These are phyloP conservation scores for Centrocercus urophasianus DNA, from an alignment of 2,113 vertebrate species.

Conservation along the genomic window DNA sequence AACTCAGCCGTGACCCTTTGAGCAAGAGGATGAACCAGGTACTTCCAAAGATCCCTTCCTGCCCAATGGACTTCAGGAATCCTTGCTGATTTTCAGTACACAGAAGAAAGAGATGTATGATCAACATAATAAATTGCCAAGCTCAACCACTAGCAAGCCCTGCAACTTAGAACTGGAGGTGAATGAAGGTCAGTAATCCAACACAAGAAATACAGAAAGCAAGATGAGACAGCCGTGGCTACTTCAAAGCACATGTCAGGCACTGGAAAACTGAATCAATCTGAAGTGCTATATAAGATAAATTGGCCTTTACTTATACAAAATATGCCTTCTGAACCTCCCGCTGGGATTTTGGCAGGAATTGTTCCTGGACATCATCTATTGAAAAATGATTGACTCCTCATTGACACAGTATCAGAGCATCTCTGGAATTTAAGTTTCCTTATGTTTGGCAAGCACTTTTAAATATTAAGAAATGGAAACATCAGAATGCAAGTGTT, in stretches of 20 bases:
- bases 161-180: neutral
- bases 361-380: neutral
- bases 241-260: neutral
- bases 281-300: neutral
- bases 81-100: neutral
- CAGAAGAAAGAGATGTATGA: neutral
- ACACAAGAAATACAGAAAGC: neutral
- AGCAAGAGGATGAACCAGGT: neutral
- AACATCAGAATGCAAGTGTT: constrained; percentile 4
- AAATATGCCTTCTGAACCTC: constrained; percentile 4
- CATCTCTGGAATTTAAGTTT: constrained; percentile 35
- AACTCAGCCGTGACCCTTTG: neutral
- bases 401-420: neutral
- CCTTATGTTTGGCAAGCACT: constrained; percentile 18
- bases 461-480: constrained; percentile 28
- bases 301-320: neutral
- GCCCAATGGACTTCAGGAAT: neutral
- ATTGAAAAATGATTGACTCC: constrained; percentile 18
- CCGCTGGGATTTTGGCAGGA: neutral
- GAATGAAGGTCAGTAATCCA: neutral
- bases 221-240: neutral
- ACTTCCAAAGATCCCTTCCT: neutral
- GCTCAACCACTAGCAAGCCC: neutral
- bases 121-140: neutral
- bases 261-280: neutral